Conservation (phyloP, 2,888 invertebrate genomes). For the Capitulum mitella region DNA sequence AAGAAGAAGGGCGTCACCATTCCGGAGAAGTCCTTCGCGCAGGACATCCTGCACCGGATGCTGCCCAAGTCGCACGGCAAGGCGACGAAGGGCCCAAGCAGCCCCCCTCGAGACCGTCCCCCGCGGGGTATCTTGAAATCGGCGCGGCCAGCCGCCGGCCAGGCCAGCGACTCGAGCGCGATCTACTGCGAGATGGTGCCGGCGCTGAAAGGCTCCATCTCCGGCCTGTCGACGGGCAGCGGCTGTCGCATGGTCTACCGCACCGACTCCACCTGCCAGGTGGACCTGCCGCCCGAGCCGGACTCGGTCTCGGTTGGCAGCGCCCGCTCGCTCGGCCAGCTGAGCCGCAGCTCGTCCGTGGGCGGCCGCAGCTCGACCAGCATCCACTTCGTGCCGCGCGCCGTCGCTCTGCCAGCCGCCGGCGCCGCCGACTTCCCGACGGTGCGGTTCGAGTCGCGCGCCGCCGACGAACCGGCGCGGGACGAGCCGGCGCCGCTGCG, state of each 20-base stretch:
- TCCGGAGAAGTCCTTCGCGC: neutral
- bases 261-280: slow-evolving; percentile 15
- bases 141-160: neutral
- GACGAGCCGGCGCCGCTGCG: neutral
- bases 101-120: neutral
- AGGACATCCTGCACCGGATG: neutral
- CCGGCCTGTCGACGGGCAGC: slow-evolving; percentile 11
- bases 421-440: neutral
- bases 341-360: neutral
- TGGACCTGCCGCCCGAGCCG: neutral
- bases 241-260: slow-evolving; percentile 9
- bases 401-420: neutral
- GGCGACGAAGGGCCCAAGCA: neutral
- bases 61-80: neutral
- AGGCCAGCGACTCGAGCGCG: slow-evolving; percentile 1
- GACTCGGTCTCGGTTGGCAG: neutral
- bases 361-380: slow-evolving; percentile 3
- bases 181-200: slow-evolving; percentile 20
- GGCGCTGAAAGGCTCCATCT: neutral
- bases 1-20: slow-evolving; percentile 4
- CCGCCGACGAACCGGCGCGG: neutral
- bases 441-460: neutral
- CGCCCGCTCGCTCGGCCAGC: neutral
- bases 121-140: slow-evolving; percentile 7
- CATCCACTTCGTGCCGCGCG: slow-evolving; percentile 3